Evolutionary conservation across 2,888 invertebrate species (phyloP).

Genomic region (Leucoma salicis): DNA sequence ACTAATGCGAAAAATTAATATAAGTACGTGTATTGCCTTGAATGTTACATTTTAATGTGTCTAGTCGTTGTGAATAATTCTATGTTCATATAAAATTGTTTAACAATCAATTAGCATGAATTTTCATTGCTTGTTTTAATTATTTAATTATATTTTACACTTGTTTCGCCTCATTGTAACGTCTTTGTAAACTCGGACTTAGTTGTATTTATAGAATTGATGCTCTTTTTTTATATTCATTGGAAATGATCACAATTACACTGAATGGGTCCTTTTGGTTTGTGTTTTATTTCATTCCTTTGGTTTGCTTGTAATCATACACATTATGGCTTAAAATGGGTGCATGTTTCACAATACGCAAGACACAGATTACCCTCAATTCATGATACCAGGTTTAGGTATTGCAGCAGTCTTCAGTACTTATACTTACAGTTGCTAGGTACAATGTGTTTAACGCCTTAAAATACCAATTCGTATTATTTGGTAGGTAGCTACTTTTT

Average conservation of each 20-base stretch:
- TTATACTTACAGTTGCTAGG: no score
- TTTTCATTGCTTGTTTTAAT: slow-evolving; percentile 28
- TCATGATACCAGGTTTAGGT: no score
- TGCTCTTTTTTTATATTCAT: slow-evolving; percentile 44
- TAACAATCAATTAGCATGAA: slow-evolving; percentile 22
- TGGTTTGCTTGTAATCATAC: slow-evolving; percentile 14
- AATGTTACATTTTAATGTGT: slow-evolving; percentile 34
- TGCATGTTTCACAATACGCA: no score
- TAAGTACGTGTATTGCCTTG: slow-evolving; percentile 21
- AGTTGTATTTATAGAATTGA: slow-evolving; percentile 29
- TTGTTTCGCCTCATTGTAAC: slow-evolving; percentile 45
- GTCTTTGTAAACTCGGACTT: slow-evolving; percentile 39
- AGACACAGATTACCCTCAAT: no score
- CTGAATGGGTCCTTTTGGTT: slow-evolving; percentile 58
- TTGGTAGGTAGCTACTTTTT: no score
- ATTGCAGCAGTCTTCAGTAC: no score
- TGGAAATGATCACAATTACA: slow-evolving; percentile 61
- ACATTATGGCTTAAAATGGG: not conserved
- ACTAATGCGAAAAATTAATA: slow-evolving; percentile 4
- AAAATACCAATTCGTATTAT: no score
- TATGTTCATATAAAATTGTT: slow-evolving; percentile 22
- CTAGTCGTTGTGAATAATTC: slow-evolving; percentile 46
- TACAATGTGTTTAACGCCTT: no score
- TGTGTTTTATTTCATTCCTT: slow-evolving; percentile 59
- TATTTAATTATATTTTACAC: slow-evolving; percentile 23